Conservation (phyloP, 2,888 invertebrate genomes). For the Ophion costatus region DNA sequence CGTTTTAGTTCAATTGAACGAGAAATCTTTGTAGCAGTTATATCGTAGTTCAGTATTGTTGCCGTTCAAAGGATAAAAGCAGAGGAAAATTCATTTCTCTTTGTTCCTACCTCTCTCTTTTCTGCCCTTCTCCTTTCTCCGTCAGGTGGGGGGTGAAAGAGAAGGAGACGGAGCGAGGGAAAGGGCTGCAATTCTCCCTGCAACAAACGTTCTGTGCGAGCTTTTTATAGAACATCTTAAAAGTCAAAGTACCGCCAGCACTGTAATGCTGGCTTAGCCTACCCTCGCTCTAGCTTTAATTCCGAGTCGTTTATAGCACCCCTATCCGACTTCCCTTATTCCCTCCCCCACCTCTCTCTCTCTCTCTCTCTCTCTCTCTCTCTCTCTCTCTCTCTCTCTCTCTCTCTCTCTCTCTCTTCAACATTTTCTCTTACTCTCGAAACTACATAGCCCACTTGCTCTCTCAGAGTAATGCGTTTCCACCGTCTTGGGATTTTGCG, state of each 20-base stretch:
- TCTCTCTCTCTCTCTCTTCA: slow-evolving; percentile 8
- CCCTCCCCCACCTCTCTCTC: slow-evolving; percentile 21
- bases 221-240: slow-evolving; percentile 67
- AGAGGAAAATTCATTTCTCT: slow-evolving; percentile 42
- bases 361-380: slow-evolving; percentile 26
- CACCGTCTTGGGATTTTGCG: slow-evolving; percentile 60
- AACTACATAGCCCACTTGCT: slow-evolving; percentile 45
- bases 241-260: slow-evolving; percentile 64
- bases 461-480: slow-evolving; percentile 40
- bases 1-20: slow-evolving; percentile 55
- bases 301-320: slow-evolving; percentile 65
- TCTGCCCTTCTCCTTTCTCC: slow-evolving; percentile 32
- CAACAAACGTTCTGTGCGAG: slow-evolving; percentile 60
- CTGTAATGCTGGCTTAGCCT: slow-evolving; percentile 65
- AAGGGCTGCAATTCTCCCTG: slow-evolving; percentile 32
- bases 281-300: slow-evolving; percentile 64
- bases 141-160: slow-evolving; percentile 19
- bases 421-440: slow-evolving; percentile 45
- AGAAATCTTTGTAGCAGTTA: slow-evolving; percentile 62
- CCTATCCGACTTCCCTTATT: slow-evolving; percentile 56
- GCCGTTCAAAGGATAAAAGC: slow-evolving; percentile 53
- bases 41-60: slow-evolving; percentile 43
- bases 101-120: slow-evolving; percentile 1
- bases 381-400: slow-evolving; percentile 27
- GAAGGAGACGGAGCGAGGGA: neutral